These are phyloP conservation scores for Heterodera filipjevi DNA, from an alignment of 2,888 invertebrate species.

Conservation along the genomic window DNA sequence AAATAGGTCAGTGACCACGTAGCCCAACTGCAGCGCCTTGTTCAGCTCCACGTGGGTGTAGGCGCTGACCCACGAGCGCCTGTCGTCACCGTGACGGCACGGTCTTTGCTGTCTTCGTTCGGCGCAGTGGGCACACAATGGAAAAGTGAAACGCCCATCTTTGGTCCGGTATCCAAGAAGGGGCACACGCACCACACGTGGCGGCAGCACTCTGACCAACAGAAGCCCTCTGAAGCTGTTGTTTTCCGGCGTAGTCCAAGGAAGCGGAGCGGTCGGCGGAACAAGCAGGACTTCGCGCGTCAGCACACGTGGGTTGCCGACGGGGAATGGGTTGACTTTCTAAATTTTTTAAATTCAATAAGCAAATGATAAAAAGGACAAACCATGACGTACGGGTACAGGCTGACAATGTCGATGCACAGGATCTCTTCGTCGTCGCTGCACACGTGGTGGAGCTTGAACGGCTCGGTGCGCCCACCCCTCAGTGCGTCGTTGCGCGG, in stretches of 20 bases:
- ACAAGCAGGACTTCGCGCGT: no score
- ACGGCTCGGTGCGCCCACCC: constrained; percentile 28
- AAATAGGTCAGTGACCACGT: not conserved
- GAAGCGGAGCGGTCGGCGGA: no score
- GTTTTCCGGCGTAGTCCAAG: no score
- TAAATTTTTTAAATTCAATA: not conserved
- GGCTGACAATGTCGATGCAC: constrained; percentile 6
- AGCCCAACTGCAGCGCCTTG: constrained; percentile 1
- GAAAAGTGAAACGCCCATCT: not conserved
- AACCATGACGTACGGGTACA: constrained; percentile 20
- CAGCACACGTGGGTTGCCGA: no score
- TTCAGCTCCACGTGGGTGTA: constrained; percentile 20
- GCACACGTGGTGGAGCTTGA: constrained; percentile 18
- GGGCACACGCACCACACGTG: no score
- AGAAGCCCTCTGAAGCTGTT: no score
- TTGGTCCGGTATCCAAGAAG: no score
- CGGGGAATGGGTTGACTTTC: not conserved
- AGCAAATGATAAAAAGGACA: not conserved
- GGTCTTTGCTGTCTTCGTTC: not conserved
- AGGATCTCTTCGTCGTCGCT: not conserved
- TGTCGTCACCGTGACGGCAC: not conserved
- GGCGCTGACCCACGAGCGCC: not conserved
- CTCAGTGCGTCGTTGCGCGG: constrained; percentile 6
- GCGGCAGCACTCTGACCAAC: no score
- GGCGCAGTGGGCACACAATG: not conserved